Evolutionary conservation across 2,888 invertebrate genomes (phyloP).

Genomic region (Hecatera dysodea): DNA sequence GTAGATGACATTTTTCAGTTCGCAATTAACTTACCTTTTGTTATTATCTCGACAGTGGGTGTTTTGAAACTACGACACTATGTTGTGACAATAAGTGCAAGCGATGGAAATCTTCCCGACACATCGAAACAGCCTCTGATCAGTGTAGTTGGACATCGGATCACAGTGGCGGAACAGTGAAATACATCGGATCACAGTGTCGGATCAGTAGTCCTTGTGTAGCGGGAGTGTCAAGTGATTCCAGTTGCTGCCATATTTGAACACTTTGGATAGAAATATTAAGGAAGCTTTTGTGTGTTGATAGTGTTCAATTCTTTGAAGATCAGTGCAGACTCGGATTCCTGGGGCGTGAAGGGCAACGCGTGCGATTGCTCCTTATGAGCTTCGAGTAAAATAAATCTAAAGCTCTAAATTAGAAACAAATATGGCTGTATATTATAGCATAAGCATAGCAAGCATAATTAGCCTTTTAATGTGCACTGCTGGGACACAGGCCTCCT

Average conservation of each 20-base stretch:
- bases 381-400: no score
- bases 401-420: no score
- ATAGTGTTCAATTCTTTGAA: neutral
- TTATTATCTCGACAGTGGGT: neutral
- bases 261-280: neutral
- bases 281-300: neutral
- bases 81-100: neutral
- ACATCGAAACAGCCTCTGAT: neutral
- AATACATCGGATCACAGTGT: neutral
- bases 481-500: no score
- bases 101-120: neutral
- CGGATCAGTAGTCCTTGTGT: conserved; percentile 3
- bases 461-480: no score
- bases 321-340: no score
- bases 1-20: neutral
- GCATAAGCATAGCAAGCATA: no score
- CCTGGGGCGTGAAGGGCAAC: neutral
- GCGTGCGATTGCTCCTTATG: no score
- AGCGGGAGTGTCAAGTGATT: neutral
- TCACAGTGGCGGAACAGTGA: neutral
- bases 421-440: no score
- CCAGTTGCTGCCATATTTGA: neutral
- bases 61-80: neutral
- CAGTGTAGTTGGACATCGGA: neutral
- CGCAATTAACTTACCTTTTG: neutral